A percentile compares a stretch with the other conserved stretches of the same genome.
These are phyloP conservation scores for Anguilla megastoma DNA, from an alignment of 2,797 vertebrate species.

Conservation along the genomic window DNA sequence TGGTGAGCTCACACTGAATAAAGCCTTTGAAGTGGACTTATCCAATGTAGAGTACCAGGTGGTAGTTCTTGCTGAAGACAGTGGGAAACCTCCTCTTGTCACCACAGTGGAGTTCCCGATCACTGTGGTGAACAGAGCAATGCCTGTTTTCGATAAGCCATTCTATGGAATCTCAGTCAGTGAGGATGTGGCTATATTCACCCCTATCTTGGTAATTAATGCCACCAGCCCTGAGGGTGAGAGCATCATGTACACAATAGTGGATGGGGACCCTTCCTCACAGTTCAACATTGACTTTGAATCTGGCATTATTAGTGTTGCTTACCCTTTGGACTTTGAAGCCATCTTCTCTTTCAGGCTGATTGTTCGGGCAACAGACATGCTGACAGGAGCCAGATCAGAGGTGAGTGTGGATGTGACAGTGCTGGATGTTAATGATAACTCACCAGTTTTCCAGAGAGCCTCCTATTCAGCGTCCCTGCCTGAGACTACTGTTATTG, in stretches of 20 bases:
- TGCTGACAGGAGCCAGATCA: constrained; percentile 82
- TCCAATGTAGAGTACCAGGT: constrained; percentile 86
- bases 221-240: constrained; percentile 89
- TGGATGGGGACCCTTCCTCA: constrained; percentile 83
- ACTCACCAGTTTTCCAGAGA: constrained; percentile 82
- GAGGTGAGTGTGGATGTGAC: constrained; percentile 92
- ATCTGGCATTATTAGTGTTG: constrained; percentile 83
- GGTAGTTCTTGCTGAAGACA: constrained; percentile 83
- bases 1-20: constrained; percentile 86
- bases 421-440: constrained; percentile 92
- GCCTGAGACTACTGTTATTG: constrained; percentile 86
- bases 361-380: constrained; percentile 87
- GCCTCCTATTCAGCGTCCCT: constrained; percentile 76
- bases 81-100: constrained; percentile 81
- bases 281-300: constrained; percentile 93
- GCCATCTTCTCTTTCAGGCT: constrained; percentile 84
- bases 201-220: constrained; percentile 84
- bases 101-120: constrained; percentile 83
- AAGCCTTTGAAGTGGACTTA: constrained; percentile 79
- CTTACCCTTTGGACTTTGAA: constrained; percentile 89
- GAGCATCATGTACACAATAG: constrained; percentile 87
- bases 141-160: constrained; percentile 94
- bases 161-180: constrained; percentile 89
- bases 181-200: constrained; percentile 82
- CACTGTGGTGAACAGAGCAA: constrained; percentile 90